Base-by-base conservation (phyloP, 2,797 vertebrate genomes). In the Carapus acus region DNA sequence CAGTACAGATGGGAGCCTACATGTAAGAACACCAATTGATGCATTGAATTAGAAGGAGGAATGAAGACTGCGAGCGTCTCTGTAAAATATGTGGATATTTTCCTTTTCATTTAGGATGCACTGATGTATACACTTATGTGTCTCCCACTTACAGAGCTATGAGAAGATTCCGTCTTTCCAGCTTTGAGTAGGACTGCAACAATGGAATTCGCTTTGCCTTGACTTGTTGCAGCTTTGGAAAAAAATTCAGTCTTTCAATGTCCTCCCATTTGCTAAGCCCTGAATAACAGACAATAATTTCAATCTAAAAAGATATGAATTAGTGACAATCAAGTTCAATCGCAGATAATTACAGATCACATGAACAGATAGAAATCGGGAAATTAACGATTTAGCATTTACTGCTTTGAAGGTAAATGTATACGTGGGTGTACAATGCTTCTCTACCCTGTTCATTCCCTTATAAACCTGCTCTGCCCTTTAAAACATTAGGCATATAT, bases 201-300 rank as follows among this genome's bases (percentile, higher is more conserved):
- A 99, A 82, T 60, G 96, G 93, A 62, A 98, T 94, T 57, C 96
- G 94, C 73, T 90, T 84, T 43, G 91, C 86, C 67, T 93, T 91
- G 54, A 96, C 88, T 73, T 99, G 94, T 81, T 91, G 86, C 13
- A 99, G 90, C 70, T 95, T 96, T 4, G 96, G 96, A 57, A 99
- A 91, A 72, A 86, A 92, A 73, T 91, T 96, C 55, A 99, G 81
- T 73, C 90, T 92, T 74, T 93, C 93, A 36, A 99, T 92, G 78
- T 99, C 94, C 70, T 91, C 90, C 96, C 96, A 99, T 55, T 79
- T 80, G 42, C 86, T 88, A 33, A 98, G 89, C 77, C 92, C 95
- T 98, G 61, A 76, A 17, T 20, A 12, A 52, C 18, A 56, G 15
- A 21, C 19, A 42, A 7, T 21, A 20, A 21, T 11, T 40, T 42